Evolutionary conservation across 2,797 vertebrate genomes (phyloP).

Genomic region (Coilia nasus): DNA sequence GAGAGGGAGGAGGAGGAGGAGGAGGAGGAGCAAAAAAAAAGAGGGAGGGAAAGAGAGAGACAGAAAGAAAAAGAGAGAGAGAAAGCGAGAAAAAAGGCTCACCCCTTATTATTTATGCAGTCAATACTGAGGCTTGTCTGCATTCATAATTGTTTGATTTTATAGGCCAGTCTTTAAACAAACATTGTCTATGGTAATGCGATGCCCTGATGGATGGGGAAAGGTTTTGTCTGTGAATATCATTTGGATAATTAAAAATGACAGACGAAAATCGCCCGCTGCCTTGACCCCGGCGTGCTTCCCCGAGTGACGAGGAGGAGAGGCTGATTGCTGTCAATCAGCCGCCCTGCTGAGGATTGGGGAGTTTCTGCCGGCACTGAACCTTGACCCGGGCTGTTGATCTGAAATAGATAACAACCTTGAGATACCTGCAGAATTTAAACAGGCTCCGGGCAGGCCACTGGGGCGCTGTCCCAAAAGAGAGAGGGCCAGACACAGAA

Average conservation of each 20-base stretch:
- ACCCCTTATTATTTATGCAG: conserved; percentile 93
- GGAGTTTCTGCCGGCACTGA: conserved; percentile 86
- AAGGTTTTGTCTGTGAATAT: conserved; percentile 97
- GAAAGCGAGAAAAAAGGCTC: conserved; percentile 57
- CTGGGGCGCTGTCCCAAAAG: conserved; percentile 61
- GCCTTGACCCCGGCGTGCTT: conserved; percentile 92
- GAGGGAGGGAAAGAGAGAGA: conserved; percentile 50
- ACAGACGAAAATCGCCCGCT: conserved; percentile 96
- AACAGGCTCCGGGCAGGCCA: conserved; percentile 79
- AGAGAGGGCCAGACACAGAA: neutral
- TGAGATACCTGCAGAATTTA: conserved; percentile 94
- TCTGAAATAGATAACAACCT: conserved; percentile 95
- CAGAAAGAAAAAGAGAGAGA: conserved; percentile 56
- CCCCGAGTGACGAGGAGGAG: conserved; percentile 86
- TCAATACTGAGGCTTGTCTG: conserved; percentile 92
- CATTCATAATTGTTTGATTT: conserved; percentile 99
- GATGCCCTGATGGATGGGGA: conserved; percentile 90
- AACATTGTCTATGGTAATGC: conserved; percentile 97
- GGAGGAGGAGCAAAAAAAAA: conserved; percentile 46
- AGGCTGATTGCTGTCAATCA: conserved; percentile 99
- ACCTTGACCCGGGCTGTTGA: conserved; percentile 90
- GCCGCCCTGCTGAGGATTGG: conserved; percentile 86
- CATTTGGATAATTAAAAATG: conserved; percentile 99
- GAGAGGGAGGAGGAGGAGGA: conserved; percentile 37
- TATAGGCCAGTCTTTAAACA: conserved; percentile 96